Evolutionary conservation across 2,113 vertebrate genomes (phyloP).

Genomic region (Trichomycterus rosablanca): DNA sequence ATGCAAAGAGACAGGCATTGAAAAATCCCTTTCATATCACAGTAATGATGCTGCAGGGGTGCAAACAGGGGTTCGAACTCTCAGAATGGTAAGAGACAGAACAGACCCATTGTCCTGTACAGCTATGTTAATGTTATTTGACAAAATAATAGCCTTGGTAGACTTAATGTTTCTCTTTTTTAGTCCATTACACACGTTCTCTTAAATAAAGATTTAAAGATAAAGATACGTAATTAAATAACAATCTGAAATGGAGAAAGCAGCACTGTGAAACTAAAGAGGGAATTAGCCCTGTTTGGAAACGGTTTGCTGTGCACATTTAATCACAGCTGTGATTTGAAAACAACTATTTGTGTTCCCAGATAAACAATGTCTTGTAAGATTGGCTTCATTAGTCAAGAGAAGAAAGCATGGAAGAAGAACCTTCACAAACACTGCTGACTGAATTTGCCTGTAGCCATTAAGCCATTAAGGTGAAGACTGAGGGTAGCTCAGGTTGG

Average conservation of each 20-base stretch:
- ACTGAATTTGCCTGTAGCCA: too few relatives aligned
- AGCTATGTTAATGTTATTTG: background rate
- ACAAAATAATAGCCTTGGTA: background rate
- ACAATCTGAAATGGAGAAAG: conserved; percentile 17
- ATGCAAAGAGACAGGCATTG: conserved; percentile 58
- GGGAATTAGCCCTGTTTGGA: too few relatives aligned
- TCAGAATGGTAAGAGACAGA: too few relatives aligned
- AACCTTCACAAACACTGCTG: conserved; percentile 64
- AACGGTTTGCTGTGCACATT: too few relatives aligned
- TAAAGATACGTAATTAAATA: conserved; percentile 20
- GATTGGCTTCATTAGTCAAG: conserved; percentile 72
- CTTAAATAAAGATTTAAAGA: conserved; percentile 12
- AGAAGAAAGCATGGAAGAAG: too few relatives aligned
- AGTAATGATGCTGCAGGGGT: conserved; percentile 47
- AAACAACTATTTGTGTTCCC: too few relatives aligned
- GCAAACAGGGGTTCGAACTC: background rate
- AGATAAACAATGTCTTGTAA: background rate
- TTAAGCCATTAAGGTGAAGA: too few relatives aligned
- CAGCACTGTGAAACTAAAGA: too few relatives aligned
- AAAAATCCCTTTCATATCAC: conserved; percentile 55
- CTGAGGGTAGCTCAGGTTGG: too few relatives aligned
- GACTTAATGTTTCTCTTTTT: background rate
- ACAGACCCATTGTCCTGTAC: background rate
- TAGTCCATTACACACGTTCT: conserved; percentile 8
- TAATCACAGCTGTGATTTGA: too few relatives aligned